Base-by-base conservation (phyloP, 1,140 invertebrate genomes). In the Caenorhabditis briggsae region DNA sequence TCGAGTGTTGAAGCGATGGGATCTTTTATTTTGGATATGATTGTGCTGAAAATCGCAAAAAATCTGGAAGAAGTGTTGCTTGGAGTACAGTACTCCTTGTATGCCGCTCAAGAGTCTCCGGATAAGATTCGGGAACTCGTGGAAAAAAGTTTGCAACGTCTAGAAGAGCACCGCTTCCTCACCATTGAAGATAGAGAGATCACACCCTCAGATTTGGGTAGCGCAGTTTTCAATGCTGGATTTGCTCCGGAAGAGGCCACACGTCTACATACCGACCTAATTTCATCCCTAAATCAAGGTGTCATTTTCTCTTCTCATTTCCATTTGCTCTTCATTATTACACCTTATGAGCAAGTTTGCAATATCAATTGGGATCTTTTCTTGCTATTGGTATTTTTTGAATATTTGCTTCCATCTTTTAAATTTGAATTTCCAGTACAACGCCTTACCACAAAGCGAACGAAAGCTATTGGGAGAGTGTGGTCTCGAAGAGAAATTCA, bases 21-120 rank as follows among this genome's bases (percentile, higher is more conserved):
- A 43, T 46, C 86, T 0, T 91, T 91, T 53, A 84, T 90, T 23
- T 74, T 92, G 25, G 90, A 91, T 86, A 56, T 91, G 14, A 85
- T 91, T 43, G 88, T 88, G 46, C 59, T 91, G n/a, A 90, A 91
- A 43, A 23, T 86, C 9, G 88, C 84, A 23, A 16, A 14, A 14
- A 83, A 58, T 61, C 0, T 87, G 50, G 41, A 55, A 8, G 65
- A 88, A 70, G 33, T 88, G 5, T 43, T 58, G 58, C 23, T 33
- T 83, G 83, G 64, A 48, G 50, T 89, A 9, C 14, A 59, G 33
- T 84, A 50, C n/a, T 82, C 89, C 5, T 46, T 90, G n/a, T 83
- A 89, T 23, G 23, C 56, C 0, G 59, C 70, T 64, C 85, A 87
- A 82, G 86, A 88, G 46, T 46, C 46, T 6, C 6, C 20, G 5